Evolutionary conservation across 2,113 vertebrate genomes (phyloP), one percentile per base, ranked within the genome.

Genomic region (Scalopus aquaticus): DNA sequence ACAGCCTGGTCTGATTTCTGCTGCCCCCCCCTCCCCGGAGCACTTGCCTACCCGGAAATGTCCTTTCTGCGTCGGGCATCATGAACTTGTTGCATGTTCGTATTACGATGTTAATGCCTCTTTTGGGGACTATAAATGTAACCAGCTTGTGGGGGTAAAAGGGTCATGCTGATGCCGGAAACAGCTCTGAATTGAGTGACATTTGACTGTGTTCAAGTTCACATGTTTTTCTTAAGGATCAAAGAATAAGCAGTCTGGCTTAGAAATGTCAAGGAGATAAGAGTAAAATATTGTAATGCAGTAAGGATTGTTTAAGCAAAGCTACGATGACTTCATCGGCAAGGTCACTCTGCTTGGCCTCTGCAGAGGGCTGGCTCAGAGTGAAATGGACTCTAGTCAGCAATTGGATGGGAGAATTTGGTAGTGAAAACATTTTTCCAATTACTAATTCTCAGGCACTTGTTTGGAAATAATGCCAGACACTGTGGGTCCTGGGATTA

Each of bases 191-290:
- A 69, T 72, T 82, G 62, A 95, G 77, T 35, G 35, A 67, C 49
- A 39, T 90, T 96, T 92, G 65, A 78, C 22, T 85, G 16, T 82
- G 37, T 90, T 93, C 11, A 28, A 16, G 54, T 42, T 78, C 58
- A 11, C 16, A 30, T 60, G 56, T 79, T 88, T 58, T 84, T 56
- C 76, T 35, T 74, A 49, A 49, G 62, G 42, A n/a, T 30, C 13
- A 86, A 85, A 87, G 89, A 35, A 79, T 73, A 54, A 77, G 46
- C 62, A 78, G 35, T 42, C 26, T 65, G 44, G 56, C 39, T 94
- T 72, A 26, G 46, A 86, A 80, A 94, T 85, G 65, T 96, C 83
- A 83, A 30, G 86, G 76, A 91, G 78, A 44, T 90, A 72, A 90
- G 69, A 79, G 10, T 17, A 87, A 12, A 35, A 22, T 77, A 35